Evolutionary conservation across 2,888 invertebrate species (phyloP).

Genomic region (Hydraecia micacea): DNA sequence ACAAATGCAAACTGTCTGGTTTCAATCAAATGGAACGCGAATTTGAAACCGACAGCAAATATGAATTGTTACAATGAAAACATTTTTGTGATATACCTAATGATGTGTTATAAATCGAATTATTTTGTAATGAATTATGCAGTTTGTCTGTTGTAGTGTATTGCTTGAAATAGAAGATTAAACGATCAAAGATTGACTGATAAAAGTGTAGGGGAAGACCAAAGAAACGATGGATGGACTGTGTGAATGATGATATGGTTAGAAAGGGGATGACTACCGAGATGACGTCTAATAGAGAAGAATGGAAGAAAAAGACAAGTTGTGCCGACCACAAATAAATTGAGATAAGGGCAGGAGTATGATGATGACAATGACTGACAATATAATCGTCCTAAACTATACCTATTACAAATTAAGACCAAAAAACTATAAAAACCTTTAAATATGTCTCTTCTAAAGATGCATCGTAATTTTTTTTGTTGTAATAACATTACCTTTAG

Average conservation of each 20-base stretch:
- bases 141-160: background rate
- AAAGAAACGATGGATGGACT: too few species aligned
- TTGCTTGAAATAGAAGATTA: background rate
- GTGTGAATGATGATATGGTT: too few species aligned
- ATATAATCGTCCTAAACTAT: background rate
- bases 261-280: too few species aligned
- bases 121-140: background rate
- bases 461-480: background rate
- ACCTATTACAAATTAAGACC: background rate
- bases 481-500: background rate
- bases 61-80: background rate
- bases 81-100: background rate
- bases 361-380: background rate
- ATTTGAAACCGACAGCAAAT: conserved; percentile 17
- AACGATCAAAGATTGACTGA: background rate
- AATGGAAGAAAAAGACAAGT: too few species aligned
- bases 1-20: conserved; percentile 30
- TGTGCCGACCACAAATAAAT: too few species aligned
- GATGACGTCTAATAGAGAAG: too few species aligned
- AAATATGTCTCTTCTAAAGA: background rate
- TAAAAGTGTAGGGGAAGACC: too few species aligned
- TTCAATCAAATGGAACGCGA: conserved; percentile 13
- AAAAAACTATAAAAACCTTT: background rate
- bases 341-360: too few species aligned
- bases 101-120: background rate